Conservation (phyloP, 1,140 invertebrate genomes). For the Papilio polyxenes region DNA sequence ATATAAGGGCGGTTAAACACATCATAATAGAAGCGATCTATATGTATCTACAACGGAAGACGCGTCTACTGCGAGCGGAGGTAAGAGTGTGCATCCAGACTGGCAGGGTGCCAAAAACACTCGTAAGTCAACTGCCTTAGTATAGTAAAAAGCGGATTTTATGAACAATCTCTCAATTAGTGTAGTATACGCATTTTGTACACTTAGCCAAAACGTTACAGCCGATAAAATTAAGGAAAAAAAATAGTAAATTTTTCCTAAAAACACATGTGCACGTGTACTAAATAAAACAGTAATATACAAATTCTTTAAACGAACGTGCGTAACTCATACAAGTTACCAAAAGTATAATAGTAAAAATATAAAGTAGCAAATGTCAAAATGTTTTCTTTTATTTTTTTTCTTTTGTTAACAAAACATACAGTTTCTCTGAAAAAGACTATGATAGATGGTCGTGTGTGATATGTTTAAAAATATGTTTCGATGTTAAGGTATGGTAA, state of each 20-base stretch:
- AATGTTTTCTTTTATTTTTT: not conserved
- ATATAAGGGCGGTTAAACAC: not conserved
- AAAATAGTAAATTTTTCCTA: not conserved
- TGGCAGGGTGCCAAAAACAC: slow-evolving; percentile 21
- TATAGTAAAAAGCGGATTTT: not conserved
- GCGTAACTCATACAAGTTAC: not conserved
- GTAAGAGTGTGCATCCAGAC: not conserved
- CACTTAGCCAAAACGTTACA: not conserved
- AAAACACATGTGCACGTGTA: not conserved
- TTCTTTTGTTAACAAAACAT: not conserved
- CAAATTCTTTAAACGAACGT: not conserved
- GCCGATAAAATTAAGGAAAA: not conserved
- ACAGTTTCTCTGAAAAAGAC: too few species aligned
- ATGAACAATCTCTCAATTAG: not conserved
- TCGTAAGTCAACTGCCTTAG: not conserved
- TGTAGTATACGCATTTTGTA: too few species aligned
- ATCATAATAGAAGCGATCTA: slow-evolving; percentile 11
- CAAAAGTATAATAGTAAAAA: not conserved
- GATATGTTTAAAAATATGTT: too few species aligned
- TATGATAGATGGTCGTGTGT: too few species aligned
- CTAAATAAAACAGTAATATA: too few species aligned
- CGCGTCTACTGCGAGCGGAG: not conserved
- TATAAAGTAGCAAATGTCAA: not conserved
- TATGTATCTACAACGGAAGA: slow-evolving; percentile 36
- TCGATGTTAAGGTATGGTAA: too few species aligned